Evolutionary conservation across 2,888 invertebrate species (phyloP).

Genomic region (Troides aeacus): DNA sequence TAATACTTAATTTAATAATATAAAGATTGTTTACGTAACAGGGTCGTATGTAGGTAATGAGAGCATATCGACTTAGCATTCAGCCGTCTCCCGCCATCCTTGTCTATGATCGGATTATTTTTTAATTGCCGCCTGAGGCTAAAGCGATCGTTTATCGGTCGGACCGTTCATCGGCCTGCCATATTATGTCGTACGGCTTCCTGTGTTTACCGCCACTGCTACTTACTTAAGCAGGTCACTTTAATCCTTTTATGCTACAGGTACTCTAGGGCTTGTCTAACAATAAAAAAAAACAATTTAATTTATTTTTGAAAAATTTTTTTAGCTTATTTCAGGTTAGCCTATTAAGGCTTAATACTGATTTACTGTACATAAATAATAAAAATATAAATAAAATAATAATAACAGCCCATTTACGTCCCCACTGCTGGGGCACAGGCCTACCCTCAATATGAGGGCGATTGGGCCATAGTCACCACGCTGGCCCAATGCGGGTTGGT

Average conservation of each 20-base stretch:
- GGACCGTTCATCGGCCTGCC: constrained; percentile 40
- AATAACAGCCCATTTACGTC: too few species aligned
- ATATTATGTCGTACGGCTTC: constrained; percentile 38
- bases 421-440: too few species aligned
- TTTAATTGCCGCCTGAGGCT: constrained; percentile 27
- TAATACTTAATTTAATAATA: background rate
- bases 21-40: background rate
- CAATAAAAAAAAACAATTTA: background rate
- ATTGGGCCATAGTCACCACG: too few species aligned
- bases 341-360: too few species aligned
- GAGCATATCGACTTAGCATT: background rate
- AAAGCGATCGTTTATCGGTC: constrained; percentile 35
- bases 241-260: constrained; percentile 28
- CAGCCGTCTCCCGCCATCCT: constrained; percentile 20
- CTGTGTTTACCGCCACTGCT: constrained; percentile 33
- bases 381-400: too few species aligned
- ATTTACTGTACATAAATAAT: too few species aligned
- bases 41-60: constrained; percentile 3
- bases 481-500: too few species aligned
- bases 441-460: too few species aligned
- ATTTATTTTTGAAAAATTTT: too few species aligned
- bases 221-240: constrained; percentile 25
- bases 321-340: too few species aligned
- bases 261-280: constrained; percentile 14
- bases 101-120: constrained; percentile 30